A percentile compares a stretch with the other conserved stretches of the same genome.
phyloP scores from a whole-genome alignment of 2,888 invertebrate genomes.

The Volucella bombylans region DNA sequence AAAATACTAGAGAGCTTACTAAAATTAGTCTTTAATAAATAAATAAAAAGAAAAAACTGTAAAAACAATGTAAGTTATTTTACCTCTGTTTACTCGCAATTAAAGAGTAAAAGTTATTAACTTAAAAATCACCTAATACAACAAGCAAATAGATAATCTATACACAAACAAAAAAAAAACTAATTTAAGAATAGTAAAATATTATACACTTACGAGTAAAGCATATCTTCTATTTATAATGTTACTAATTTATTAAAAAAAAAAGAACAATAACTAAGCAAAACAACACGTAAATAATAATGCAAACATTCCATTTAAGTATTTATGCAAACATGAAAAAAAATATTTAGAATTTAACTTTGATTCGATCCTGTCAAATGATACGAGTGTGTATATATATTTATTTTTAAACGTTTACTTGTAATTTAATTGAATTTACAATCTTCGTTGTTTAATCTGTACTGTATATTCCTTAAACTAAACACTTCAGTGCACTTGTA shows the following conservation, averaged over 20 bases:
- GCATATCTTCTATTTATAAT: constrained; percentile 69
- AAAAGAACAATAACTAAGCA: constrained; percentile 10
- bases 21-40: constrained; percentile 50
- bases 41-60: constrained; percentile 7
- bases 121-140: constrained; percentile 55
- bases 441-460: too few species aligned
- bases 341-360: constrained; percentile 2
- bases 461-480: too few species aligned
- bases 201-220: constrained; percentile 44
- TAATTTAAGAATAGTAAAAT: constrained; percentile 45
- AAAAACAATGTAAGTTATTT: constrained; percentile 32
- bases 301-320: constrained; percentile 68
- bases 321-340: constrained; percentile 41
- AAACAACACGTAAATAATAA: constrained; percentile 27
- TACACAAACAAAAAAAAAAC: constrained; percentile 33
- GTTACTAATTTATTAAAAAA: constrained; percentile 61
- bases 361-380: constrained; percentile 4
- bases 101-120: constrained; percentile 24
- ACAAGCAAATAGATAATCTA: constrained; percentile 69
- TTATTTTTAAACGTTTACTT: too few species aligned
- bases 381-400: too few species aligned
- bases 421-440: too few species aligned
- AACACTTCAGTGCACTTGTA: too few species aligned
- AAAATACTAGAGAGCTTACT: constrained; percentile 68
- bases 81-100: constrained; percentile 23